A percentile compares a stretch with the other conserved stretches of the same genome.
phyloP scores from a whole-genome alignment of 2,797 vertebrate genomes.

The Neostethus bicornis region DNA sequence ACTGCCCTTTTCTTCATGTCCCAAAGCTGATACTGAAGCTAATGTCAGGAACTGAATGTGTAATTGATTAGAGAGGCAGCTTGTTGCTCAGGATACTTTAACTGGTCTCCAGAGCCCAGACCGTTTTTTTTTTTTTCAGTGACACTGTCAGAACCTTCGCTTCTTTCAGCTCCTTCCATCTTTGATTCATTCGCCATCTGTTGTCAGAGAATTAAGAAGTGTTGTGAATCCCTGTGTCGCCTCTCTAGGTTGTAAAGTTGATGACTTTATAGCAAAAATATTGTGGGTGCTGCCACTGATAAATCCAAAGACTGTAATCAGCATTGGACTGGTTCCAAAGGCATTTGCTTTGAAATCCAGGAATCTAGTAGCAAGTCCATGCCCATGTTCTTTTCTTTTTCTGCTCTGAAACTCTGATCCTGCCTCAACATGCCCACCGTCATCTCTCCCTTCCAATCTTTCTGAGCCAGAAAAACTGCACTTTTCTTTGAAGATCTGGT shows the following conservation, averaged over 20 bases:
- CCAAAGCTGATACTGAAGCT: conserved; percentile 32
- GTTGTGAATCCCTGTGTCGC: not conserved
- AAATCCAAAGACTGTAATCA: conserved; percentile 1
- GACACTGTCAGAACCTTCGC: conserved; percentile 19
- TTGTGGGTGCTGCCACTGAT: not conserved
- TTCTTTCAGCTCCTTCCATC: conserved; percentile 24
- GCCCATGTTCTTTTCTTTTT: not conserved
- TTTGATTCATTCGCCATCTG: conserved; percentile 54
- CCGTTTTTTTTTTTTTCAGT: conserved; percentile 28
- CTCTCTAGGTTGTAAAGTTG: conserved; percentile 7
- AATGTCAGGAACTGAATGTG: conserved; percentile 43
- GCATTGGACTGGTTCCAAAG: not conserved
- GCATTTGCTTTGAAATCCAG: conserved; percentile 13
- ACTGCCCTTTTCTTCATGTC: conserved; percentile 46
- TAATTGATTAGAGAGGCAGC: conserved; percentile 39
- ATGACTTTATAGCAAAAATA: not conserved
- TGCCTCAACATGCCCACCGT: conserved; percentile 5
- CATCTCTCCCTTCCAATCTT: not conserved
- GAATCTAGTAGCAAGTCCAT: not conserved
- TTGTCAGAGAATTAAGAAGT: conserved; percentile 15
- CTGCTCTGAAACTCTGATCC: not conserved
- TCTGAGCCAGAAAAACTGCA: not conserved
- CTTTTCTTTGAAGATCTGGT: not conserved
- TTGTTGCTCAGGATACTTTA: conserved; percentile 34
- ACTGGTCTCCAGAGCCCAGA: conserved; percentile 47